A percentile compares a stretch with the other conserved stretches of the same genome.
Evolutionary conservation across 2,888 invertebrate species (phyloP).

Genomic region (Saturnia pavonia): DNA sequence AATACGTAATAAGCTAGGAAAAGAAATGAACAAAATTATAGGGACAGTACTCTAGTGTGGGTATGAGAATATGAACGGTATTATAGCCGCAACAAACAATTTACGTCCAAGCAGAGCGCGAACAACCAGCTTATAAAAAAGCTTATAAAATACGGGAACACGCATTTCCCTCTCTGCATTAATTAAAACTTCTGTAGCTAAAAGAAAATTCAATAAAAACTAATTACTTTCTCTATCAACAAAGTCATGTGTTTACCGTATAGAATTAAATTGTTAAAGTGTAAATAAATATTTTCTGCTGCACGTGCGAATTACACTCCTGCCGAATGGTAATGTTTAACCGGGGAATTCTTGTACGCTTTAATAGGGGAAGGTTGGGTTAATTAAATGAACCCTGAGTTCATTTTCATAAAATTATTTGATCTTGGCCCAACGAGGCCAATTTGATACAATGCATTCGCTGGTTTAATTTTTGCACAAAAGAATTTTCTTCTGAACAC

Average conservation of each 20-base stretch:
- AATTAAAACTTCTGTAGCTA: conserved; percentile 72
- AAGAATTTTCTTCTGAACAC: conserved; percentile 42
- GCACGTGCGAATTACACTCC: conserved; percentile 70
- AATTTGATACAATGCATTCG: conserved; percentile 64
- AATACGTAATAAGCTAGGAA: conserved; percentile 32
- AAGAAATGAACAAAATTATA: conserved; percentile 53
- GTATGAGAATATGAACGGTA: conserved; percentile 52
- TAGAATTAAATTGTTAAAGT: conserved; percentile 60
- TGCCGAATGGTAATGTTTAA: conserved; percentile 77
- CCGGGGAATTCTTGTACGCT: conserved; percentile 78
- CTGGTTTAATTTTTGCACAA: conserved; percentile 61
- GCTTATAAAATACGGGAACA: conserved; percentile 54
- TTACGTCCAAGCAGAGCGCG: conserved; percentile 48
- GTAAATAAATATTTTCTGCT: conserved; percentile 69
- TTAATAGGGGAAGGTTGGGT: conserved; percentile 72
- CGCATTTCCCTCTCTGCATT: conserved; percentile 52
- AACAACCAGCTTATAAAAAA: conserved; percentile 51
- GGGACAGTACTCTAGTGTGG: conserved; percentile 26
- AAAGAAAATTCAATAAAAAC: conserved; percentile 69
- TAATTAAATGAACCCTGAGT: conserved; percentile 77
- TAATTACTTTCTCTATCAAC: conserved; percentile 60
- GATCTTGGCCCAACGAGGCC: conserved; percentile 66
- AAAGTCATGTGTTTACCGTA: conserved; percentile 57
- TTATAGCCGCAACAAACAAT: conserved; percentile 67
- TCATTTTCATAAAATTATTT: conserved; percentile 80